phyloP scores from a whole-genome alignment of 2,797 vertebrate genomes.

The Melanotaenia pygmaea region DNA sequence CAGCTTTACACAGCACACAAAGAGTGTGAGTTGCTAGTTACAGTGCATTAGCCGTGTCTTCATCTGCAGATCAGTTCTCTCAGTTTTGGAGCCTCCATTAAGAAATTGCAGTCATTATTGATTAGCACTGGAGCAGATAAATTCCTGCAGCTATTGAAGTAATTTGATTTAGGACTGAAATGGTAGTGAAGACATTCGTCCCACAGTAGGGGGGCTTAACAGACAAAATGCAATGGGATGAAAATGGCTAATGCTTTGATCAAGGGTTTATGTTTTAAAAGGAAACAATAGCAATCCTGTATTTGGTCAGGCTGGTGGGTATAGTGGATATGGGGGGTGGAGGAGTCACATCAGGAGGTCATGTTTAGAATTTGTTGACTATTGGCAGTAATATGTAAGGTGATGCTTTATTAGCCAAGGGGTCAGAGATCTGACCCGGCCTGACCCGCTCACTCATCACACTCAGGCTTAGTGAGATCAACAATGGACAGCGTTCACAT shows the following conservation, averaged over 20 bases:
- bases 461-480: constrained; percentile 35
- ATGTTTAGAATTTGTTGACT: constrained; percentile 58
- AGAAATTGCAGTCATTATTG: background rate
- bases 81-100: background rate
- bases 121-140: background rate
- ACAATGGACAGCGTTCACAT: constrained; percentile 51
- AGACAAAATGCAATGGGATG: background rate
- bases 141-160: background rate
- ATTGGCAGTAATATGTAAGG: constrained; percentile 59
- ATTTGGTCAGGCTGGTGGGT: constrained; percentile 16
- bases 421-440: constrained; percentile 67
- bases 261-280: constrained; percentile 30
- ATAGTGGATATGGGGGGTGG: background rate
- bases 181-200: background rate
- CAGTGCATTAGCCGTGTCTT: background rate
- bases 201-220: background rate
- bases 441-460: constrained; percentile 66
- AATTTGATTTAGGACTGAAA: background rate
- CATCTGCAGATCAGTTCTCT: background rate
- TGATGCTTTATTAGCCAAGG: constrained; percentile 72
- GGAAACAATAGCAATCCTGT: constrained; percentile 8
- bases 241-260: constrained; percentile 6
- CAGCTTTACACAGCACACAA: background rate
- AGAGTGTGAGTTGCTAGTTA: background rate
- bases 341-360: constrained; percentile 47